Evolutionary conservation across 1,140 invertebrate genomes (phyloP), one percentile per base, ranked within the genome.

Genomic region (Macrotrachela quadricornifera): DNA sequence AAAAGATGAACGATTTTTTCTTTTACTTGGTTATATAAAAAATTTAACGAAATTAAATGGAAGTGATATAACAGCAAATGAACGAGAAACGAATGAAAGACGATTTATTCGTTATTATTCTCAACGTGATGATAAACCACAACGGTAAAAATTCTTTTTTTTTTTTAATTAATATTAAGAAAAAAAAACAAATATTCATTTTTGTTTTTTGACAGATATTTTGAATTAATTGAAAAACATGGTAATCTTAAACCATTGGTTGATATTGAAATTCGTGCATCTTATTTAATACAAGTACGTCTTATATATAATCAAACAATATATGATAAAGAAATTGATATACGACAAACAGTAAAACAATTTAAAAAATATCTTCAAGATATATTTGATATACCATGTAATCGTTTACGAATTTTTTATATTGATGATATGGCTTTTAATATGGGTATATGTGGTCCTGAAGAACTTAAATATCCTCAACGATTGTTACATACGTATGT

Each of bases 81-180:
- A 87, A 64, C 73, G 84, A 52, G 82, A 86, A 66, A 81, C 85
- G 61, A 80, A 84, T n/a, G 85, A 90, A 63, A 73, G 84, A 52
- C 82, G 83, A 58, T 90, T 90, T 69, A 83, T 91, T 57, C 74
- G 85, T 43, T 82, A 84, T 65, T 86, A 83, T 64, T 82, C 85
- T 79, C 79, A 84, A n/a, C 54, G 57, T 44, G 41, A 57, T 14
- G 54, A 59, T n/a, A 46, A 50, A 15, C 55, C 55, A 10, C 56
- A 57, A 21, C n/a, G n/a, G n/a, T n/a, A n/a, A n/a, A n/a, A n/a
- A n/a, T n/a, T n/a, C n/a, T n/a, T n/a, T n/a, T n/a, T n/a, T n/a
- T n/a, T n/a, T n/a, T n/a, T n/a, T n/a, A n/a, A n/a, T n/a, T n/a
- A n/a, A n/a, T n/a, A n/a, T n/a, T n/a, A n/a, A n/a, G n/a, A n/a